A percentile compares a stretch with the other conserved stretches of the same genome.
Evolutionary conservation across 2,888 invertebrate genomes (phyloP).

Genomic region (Vannuccia rotundouncinata): DNA sequence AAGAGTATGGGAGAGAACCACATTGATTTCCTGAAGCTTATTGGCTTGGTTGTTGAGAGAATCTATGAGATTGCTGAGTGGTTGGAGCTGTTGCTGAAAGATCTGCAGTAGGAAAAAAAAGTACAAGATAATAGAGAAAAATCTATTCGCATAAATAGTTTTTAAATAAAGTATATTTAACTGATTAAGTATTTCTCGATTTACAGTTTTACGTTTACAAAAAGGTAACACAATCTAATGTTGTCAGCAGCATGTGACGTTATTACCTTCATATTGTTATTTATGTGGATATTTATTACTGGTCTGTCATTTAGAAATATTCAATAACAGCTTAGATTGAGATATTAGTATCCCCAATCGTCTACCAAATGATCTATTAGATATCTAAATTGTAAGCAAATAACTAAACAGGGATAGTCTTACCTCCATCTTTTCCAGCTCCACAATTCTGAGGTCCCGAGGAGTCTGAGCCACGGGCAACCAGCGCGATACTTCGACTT

Average conservation of each 20-base stretch:
- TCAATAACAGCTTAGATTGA: neutral
- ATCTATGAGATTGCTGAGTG: neutral
- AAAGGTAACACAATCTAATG: no score
- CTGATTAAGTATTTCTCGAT: no score
- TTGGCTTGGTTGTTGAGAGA: constrained; percentile 1
- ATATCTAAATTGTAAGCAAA: no score
- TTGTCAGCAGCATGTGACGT: no score
- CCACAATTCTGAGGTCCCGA: neutral
- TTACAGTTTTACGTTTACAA: no score
- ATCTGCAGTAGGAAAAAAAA: neutral
- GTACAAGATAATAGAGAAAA: neutral
- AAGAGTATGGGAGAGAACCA: constrained; percentile 14
- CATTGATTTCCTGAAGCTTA: constrained; percentile 2
- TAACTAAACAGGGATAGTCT: neutral
- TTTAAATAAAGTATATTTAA: no score
- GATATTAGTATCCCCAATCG: no score
- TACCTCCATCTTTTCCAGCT: neutral
- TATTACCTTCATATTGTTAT: no score
- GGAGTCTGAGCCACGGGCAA: neutral
- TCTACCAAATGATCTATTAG: no score
- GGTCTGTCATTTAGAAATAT: neutral
- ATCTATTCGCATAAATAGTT: neutral
- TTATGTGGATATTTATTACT: no score
- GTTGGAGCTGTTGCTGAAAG: neutral
- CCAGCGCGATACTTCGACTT: neutral